Conservation (phyloP, 2,113 vertebrate species). For the Poeciliopsis prolifica region DNA sequence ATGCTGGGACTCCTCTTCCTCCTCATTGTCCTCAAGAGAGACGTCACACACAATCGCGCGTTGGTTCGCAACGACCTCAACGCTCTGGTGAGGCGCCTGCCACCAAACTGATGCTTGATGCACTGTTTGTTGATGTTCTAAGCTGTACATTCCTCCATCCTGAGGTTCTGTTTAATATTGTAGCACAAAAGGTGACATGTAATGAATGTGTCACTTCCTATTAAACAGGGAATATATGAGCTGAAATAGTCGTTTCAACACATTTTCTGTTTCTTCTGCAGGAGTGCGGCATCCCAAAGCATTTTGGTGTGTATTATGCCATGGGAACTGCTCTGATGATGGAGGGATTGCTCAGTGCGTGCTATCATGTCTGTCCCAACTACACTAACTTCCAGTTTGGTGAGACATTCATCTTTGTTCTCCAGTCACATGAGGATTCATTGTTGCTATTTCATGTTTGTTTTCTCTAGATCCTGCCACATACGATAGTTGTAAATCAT, state of each 20-base stretch:
- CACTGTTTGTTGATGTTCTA: neutral
- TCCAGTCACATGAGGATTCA: too few species aligned
- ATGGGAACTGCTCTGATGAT: slow-evolving; percentile 99
- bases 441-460: too few species aligned
- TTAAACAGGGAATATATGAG: too few species aligned
- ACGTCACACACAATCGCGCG: slow-evolving; percentile 89
- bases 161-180: neutral
- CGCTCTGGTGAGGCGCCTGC: slow-evolving; percentile 81
- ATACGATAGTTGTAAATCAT: too few species aligned
- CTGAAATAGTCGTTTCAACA: neutral
- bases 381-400: slow-evolving; percentile 99
- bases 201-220: too few species aligned
- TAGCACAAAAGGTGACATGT: too few species aligned
- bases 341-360: slow-evolving; percentile 96
- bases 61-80: slow-evolving; percentile 82
- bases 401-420: slow-evolving; percentile 53
- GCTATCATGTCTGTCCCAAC: slow-evolving; percentile 98
- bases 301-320: slow-evolving; percentile 95
- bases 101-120: neutral
- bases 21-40: slow-evolving; percentile 91
- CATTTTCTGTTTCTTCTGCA: slow-evolving; percentile 41
- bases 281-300: slow-evolving; percentile 97
- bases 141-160: too few species aligned
- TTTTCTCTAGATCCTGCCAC: too few species aligned
- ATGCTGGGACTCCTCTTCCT: slow-evolving; percentile 95